Conservation (phyloP, 2,888 invertebrate genomes). For the Carterocephalus palaemon region DNA sequence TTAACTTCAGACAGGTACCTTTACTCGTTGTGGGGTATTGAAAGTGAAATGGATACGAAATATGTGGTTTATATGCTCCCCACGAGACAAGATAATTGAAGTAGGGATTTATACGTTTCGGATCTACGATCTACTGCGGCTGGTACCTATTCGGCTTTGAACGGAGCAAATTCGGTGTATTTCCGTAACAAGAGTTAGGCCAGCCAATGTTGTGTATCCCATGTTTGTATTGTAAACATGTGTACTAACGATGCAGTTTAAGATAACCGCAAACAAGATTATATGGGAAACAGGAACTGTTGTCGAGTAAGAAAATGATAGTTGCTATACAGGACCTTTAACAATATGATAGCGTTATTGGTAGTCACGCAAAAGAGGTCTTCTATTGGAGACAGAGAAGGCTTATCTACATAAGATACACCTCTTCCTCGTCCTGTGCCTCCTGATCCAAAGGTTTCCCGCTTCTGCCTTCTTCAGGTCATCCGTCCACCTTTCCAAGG, state of each 20-base stretch:
- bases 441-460: no score
- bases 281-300: conserved; percentile 10
- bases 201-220: conserved; percentile 22
- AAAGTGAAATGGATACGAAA: conserved; percentile 61
- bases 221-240: conserved; percentile 26
- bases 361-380: no score
- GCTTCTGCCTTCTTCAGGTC: no score
- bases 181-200: conserved; percentile 29
- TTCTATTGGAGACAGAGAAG: no score
- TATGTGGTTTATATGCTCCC: conserved; percentile 65
- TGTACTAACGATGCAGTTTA: conserved; percentile 23
- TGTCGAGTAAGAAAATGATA: conserved; percentile 6
- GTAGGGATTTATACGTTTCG: conserved; percentile 69
- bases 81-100: conserved; percentile 70
- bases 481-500: no score
- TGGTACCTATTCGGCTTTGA: conserved; percentile 36
- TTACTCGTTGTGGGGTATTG: conserved; percentile 45
- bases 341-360: no score
- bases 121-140: conserved; percentile 54
- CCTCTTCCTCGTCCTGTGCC: no score
- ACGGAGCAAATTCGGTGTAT: conserved; percentile 35
- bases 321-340: no score
- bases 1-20: conserved; percentile 43
- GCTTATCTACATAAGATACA: no score
- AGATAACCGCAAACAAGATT: conserved; percentile 16